Base-by-base conservation (phyloP, 1,140 invertebrate genomes). In the Bombus ignitus region DNA sequence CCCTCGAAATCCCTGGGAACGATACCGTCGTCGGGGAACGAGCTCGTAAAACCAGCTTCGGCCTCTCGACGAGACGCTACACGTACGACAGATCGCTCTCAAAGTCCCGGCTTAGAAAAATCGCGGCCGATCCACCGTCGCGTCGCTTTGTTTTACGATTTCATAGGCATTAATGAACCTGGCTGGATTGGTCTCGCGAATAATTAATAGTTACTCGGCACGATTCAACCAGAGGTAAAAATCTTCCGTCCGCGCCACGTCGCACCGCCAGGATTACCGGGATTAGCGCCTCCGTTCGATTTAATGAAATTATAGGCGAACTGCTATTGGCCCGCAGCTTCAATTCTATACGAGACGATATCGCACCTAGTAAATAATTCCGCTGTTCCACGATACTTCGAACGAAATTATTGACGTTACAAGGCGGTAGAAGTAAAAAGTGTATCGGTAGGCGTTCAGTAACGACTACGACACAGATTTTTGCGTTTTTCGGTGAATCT, bases 11-110 rank as follows among this genome's bases (percentile, higher is more conserved):
- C 80, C 80, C 70, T n/a, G 25, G 65, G 66, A 81, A 39, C 75
- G 87, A 86, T 83, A 65, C 65, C 57, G 62, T 47, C 47, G 74
- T 47, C 32, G 15, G 53, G 70, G 44, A 42, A 88, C 62, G 68
- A 81, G 66, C 66, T 89, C 84, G 87, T 83, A 86, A 90, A 90
- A 83, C 80, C 44, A 25, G 59, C 74, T 62, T 83, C 77, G 57
- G n/a, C 47, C 71, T 32, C 6, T 42, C 57, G 9, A 42, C 37
- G 75, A 78, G 59, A 78, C 57, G 37, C 57, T 53, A 53, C 62
- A 25, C 76, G 37, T 22, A 8, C 37, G 37, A 39, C 28, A 13
- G 22, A 28, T 8, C 25, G 70, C 78, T 76, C 57, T 35, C 42
- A 59, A 57, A 70, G 59, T 44, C 28, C 28, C 8, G 35, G 53